Evolutionary conservation across 2,113 vertebrate species (phyloP), one percentile per base, ranked within the genome.

Genomic region (Strigops habroptila): DNA sequence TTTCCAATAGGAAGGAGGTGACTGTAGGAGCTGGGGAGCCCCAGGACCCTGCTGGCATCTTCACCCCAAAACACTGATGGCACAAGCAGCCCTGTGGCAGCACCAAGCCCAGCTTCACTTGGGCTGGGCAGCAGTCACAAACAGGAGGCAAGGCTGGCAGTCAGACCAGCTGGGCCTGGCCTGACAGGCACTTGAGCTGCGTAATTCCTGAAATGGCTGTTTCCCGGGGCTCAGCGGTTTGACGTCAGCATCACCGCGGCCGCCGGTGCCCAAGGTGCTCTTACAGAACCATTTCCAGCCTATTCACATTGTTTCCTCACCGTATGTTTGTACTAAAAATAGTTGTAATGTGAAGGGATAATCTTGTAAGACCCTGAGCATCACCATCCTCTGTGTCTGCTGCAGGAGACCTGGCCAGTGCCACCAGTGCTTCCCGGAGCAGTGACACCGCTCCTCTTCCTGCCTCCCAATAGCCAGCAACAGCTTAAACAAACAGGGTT

Each of bases 271-370:
- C 94, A 53, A 86, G 97, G 96, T 96, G 93, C 95, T 96, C 95
- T 90, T 67, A 91, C 88, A 49, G 68, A 97, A 79, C 88, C 81
- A 44, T 95, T 94, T 91, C 90, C 96, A 96, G 90, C 91, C 87
- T 64, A 60, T 91, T 88, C 88, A 67, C 14, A 1, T 77, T 90
- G 69, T 95, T 91, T 96, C 68, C 94, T 96, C 88, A 18, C 97
- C 95, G 93, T 95, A 95, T 96, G 96, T 64, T 90, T 86, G 13
- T 21, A 10, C 43, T 94, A 89, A 95, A 79, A 84, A 73, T 71
- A 95, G 91, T 63, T 82, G 90, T 68, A 83, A 65, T n/a, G 25
- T 12, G 46, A 77, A 77, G 84, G 70, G 53, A 52, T 76, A 65
- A 92, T 82, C 70, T 53, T 80, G 91, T 71, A 30, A 46, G 75